Conservation (phyloP, 2,113 vertebrate species). For the Cyphomyrus discorhynchus region DNA sequence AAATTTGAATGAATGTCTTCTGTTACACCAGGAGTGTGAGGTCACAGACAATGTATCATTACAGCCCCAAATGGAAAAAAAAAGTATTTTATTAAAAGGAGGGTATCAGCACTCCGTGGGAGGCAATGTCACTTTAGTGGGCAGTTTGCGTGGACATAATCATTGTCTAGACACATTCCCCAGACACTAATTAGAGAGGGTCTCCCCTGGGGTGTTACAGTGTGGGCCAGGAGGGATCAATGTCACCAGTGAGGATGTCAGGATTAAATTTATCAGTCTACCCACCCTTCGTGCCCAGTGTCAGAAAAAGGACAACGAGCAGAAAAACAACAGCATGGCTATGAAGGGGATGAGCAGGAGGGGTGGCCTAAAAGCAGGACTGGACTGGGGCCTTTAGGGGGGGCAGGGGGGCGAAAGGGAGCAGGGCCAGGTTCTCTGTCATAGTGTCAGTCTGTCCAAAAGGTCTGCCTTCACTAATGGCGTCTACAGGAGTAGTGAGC, state of each 20-base stretch:
- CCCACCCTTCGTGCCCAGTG: not conserved
- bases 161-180: slow-evolving; percentile 49
- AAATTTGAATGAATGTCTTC: not conserved
- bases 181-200: slow-evolving; percentile 45
- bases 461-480: slow-evolving; percentile 56
- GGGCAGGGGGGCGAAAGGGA: slow-evolving; percentile 15
- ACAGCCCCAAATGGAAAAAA: not conserved
- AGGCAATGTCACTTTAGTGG: slow-evolving; percentile 17
- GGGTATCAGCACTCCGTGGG: not conserved
- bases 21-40: not conserved
- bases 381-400: not conserved
- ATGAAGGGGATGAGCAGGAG: not conserved
- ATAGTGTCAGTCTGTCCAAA: slow-evolving; percentile 41
- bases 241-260: slow-evolving; percentile 6
- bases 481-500: slow-evolving; percentile 41
- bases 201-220: slow-evolving; percentile 7
- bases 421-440: slow-evolving; percentile 27
- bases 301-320: not conserved
- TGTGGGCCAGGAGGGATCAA: not conserved
- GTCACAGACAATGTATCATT: not conserved
- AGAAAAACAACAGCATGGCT: slow-evolving; percentile 8
- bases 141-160: slow-evolving; percentile 28
- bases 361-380: not conserved
- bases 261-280: slow-evolving; percentile 15
- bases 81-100: not conserved